Conservation (phyloP, 2,797 vertebrate species). For the Zenarchopterus dispar region DNA sequence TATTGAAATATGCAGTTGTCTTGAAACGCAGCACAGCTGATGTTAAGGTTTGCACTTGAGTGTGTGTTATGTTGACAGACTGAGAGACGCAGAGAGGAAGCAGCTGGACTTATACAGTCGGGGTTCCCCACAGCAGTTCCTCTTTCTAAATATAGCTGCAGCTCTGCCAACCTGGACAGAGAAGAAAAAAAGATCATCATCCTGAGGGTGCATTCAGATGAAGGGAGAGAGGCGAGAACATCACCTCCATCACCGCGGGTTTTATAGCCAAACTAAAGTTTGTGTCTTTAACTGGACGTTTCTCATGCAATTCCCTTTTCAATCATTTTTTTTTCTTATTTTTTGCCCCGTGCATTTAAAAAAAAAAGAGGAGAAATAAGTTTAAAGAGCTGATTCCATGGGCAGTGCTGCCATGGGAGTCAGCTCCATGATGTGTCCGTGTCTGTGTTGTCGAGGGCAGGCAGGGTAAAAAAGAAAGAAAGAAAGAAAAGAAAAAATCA, state of each 20-base stretch:
- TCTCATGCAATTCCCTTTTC: too few relatives aligned
- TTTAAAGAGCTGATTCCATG: background rate
- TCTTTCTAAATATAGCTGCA: conserved; percentile 64
- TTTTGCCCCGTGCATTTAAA: too few relatives aligned
- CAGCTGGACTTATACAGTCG: conserved; percentile 39
- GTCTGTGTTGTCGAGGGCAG: conserved; percentile 32
- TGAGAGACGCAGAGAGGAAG: conserved; percentile 7
- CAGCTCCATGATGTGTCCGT: conserved; percentile 9
- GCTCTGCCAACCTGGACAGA: conserved; percentile 43
- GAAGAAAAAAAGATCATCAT: conserved; percentile 1
- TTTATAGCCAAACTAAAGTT: too few relatives aligned
- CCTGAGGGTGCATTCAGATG: conserved; percentile 22
- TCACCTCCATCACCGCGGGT: too few relatives aligned
- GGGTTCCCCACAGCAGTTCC: conserved; percentile 63
- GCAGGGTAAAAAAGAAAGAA: background rate
- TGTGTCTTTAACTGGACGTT: too few relatives aligned
- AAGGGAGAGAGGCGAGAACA: background rate
- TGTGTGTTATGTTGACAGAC: background rate
- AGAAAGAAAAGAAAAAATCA: conserved; percentile 14
- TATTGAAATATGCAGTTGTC: too few relatives aligned
- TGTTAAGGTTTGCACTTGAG: conserved; percentile 15
- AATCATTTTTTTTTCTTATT: too few relatives aligned
- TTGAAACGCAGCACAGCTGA: background rate
- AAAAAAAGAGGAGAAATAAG: too few relatives aligned
- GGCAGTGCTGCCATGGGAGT: conserved; percentile 15